phyloP scores from a whole-genome alignment of 2,113 vertebrate species.

The Scomber japonicus region DNA sequence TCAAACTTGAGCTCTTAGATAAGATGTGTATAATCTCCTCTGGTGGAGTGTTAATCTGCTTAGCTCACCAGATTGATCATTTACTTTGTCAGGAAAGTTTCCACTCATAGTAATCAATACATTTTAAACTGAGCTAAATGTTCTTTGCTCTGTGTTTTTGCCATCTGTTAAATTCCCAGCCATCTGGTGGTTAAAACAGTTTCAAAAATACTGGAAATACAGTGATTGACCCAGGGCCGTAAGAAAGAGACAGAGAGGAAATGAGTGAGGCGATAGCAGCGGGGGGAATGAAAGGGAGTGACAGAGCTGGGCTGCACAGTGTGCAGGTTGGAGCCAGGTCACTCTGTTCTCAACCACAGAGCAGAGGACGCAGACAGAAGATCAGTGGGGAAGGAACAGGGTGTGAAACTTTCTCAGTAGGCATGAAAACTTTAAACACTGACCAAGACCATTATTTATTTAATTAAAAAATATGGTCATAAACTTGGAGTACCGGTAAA shows the following conservation, averaged over 20 bases:
- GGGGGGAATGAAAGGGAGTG: conserved; percentile 12
- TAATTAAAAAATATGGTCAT: too few relatives aligned
- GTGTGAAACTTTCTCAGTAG: conserved; percentile 17
- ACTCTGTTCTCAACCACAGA: conserved; percentile 46
- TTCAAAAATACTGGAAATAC: too few relatives aligned
- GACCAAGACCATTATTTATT: too few relatives aligned
- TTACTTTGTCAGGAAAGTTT: not conserved
- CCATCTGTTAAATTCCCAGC: not conserved
- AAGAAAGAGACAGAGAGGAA: not conserved
- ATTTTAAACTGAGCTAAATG: not conserved
- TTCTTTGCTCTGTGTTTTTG: not conserved
- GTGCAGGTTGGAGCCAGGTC: conserved; percentile 38
- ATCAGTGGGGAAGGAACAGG: conserved; percentile 1
- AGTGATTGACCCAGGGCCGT: not conserved
- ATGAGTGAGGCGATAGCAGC: not conserved
- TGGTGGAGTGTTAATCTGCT: not conserved
- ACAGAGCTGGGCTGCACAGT: not conserved
- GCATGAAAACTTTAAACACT: not conserved
- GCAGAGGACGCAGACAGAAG: conserved; percentile 6
- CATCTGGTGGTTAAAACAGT: not conserved
- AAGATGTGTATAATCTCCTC: not conserved
- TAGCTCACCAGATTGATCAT: not conserved
- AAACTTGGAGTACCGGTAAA: not conserved
- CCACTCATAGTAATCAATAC: not conserved
- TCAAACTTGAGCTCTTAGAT: too few relatives aligned